phyloP scores from a whole-genome alignment of 2,113 vertebrate species.

The Peromyscus maniculatus region DNA sequence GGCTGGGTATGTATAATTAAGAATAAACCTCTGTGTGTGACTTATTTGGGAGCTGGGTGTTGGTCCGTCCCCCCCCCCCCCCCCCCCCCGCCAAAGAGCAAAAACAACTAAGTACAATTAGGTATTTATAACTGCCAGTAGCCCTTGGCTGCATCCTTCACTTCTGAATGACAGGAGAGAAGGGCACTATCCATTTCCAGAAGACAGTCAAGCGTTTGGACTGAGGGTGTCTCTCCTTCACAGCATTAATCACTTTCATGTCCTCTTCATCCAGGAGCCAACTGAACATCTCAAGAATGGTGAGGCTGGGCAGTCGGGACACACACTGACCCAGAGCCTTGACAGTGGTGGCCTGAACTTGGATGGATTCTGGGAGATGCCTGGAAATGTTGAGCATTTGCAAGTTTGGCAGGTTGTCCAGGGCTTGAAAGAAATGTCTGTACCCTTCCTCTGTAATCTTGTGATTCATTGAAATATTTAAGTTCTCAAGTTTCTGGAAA shows the following conservation, averaged over 20 bases:
- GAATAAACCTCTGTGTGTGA: too few relatives aligned
- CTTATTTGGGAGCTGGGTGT: too few relatives aligned
- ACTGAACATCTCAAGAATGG: not conserved
- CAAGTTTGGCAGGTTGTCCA: constrained; percentile 65
- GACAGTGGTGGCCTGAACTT: constrained; percentile 57
- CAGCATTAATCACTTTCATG: constrained; percentile 46
- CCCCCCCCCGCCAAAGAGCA: too few relatives aligned
- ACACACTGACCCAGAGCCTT: constrained; percentile 68
- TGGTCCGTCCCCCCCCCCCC: too few relatives aligned
- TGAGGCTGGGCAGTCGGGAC: constrained; percentile 26
- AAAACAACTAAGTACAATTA: too few relatives aligned
- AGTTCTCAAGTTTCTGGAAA: constrained; percentile 73
- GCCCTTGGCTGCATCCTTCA: not conserved
- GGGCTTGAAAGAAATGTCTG: constrained; percentile 75
- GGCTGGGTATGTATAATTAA: too few relatives aligned
- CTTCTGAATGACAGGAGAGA: constrained; percentile 37
- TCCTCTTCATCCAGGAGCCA: constrained; percentile 79
- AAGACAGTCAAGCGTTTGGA: not conserved
- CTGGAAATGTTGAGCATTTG: not conserved
- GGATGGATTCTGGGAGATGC: constrained; percentile 4
- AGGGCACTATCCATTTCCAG: constrained; percentile 59
- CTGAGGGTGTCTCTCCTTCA: constrained; percentile 74
- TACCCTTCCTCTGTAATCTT: constrained; percentile 72
- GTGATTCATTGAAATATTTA: constrained; percentile 62
- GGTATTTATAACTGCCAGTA: not conserved